Base-by-base conservation (phyloP, 2,888 invertebrate genomes). In the Acanthosepion lycidas region DNA sequence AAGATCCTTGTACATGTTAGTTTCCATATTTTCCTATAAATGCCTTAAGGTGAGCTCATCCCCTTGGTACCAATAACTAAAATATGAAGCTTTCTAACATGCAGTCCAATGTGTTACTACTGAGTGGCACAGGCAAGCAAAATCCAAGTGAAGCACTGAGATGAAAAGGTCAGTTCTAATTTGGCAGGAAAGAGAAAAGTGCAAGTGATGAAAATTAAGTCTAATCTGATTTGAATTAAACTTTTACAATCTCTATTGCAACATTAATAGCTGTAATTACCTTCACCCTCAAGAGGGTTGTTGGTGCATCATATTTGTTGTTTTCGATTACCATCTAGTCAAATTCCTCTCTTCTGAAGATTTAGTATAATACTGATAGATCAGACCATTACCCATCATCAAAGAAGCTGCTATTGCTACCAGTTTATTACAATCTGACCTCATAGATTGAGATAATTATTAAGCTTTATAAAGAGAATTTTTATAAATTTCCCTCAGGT, bases 161-260 rank as follows among this genome's bases (percentile, higher is more conserved):
- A 49, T 59, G 59, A 53, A 92, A 53, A 92, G 49, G 53, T 51
- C 53, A 51, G 49, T 51, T 49, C 53, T 53, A 92, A 92, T 92
- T 26, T 92, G 49, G 53, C 92, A 92, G 92, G 53, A 51, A 53
- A 92, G 92, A 51, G 49, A 92, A 53, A 59, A 55, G 48, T 48
- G 94, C 48, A 55, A 59, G 33, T 59, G 94, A 28, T 55, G 78
- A 33, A 78, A 78, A 78, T 78, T 78, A 78, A 78, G 15, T 33
- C n/a, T 78, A 78, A 78, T 78, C 78, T n/a, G 15, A 33, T 78
- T 78, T 33, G n/a, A 78, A n/a, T 78, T 78, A 33, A 12, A 9
- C 33, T 78, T 78, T 3, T 18, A 12, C n/a, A 78, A 9, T 33
- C 33, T n/a, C n/a, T 0, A 78, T 78, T 78, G 78, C 33, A 78